These are phyloP conservation scores for Lasioglossum marginatum DNA, from an alignment of 2,888 invertebrate genomes.

Conservation along the genomic window DNA sequence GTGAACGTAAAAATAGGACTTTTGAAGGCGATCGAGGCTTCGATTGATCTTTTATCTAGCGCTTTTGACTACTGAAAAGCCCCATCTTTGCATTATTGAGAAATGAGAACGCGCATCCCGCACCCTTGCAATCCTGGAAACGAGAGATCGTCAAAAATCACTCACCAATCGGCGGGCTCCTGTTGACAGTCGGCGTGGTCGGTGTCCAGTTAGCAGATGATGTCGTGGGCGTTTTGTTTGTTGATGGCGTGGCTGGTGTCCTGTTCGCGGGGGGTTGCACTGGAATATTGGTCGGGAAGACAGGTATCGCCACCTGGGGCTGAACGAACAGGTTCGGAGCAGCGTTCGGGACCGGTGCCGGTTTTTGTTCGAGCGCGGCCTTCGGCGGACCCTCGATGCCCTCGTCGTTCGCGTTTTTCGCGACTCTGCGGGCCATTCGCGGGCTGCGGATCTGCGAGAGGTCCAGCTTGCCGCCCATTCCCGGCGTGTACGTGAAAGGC, in stretches of 20 bases:
- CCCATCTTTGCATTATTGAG: too few relatives aligned
- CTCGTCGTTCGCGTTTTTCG: constrained; percentile 90
- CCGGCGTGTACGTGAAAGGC: constrained; percentile 98
- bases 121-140: too few relatives aligned
- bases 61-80: too few relatives aligned
- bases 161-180: constrained; percentile 47
- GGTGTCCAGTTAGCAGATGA: constrained; percentile 21
- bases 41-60: too few relatives aligned
- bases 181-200: constrained; percentile 35
- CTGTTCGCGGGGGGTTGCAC: constrained; percentile 75
- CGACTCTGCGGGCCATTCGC: constrained; percentile 92
- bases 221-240: constrained; percentile 28
- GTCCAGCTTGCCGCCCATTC: constrained; percentile 90
- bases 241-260: constrained; percentile 50
- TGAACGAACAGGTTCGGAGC: constrained; percentile 85
- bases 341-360: constrained; percentile 84
- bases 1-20: too few relatives aligned
- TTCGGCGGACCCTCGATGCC: constrained; percentile 87
- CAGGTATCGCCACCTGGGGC: constrained; percentile 88
- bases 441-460: constrained; percentile 95
- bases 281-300: constrained; percentile 86
- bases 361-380: constrained; percentile 85
- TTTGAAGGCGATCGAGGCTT: too few relatives aligned
- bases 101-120: too few relatives aligned
- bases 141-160: neutral